Percentiles rank a stretch among this genome's conserved stretches.
These are phyloP conservation scores for Isurus oxyrinchus DNA, from an alignment of 2,113 vertebrate genomes.

Conservation along the genomic window DNA sequence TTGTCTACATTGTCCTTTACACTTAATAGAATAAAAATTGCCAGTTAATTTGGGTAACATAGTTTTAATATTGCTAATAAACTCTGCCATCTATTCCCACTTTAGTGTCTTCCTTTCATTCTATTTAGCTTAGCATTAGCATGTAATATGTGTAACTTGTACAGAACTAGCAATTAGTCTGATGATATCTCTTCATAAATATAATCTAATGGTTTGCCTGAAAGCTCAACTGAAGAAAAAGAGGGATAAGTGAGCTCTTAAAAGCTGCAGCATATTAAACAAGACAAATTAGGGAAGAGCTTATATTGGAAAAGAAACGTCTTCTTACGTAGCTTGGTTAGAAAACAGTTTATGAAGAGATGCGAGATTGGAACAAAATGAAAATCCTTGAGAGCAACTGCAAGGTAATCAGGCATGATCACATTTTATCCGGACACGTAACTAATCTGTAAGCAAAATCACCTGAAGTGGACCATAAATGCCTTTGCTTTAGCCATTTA, in stretches of 20 bases:
- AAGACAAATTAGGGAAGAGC: not conserved
- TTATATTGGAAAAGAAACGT: not conserved
- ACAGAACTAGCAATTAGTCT: not conserved
- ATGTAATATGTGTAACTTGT: not conserved
- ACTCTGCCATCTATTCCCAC: not conserved
- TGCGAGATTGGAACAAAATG: not conserved
- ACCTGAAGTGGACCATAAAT: not conserved
- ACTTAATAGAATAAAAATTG: not conserved
- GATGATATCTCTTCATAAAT: not conserved
- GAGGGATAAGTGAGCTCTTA: not conserved
- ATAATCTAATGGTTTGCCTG: not conserved
- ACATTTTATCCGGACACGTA: not conserved
- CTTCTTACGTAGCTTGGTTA: not conserved
- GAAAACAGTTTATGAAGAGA: not conserved
- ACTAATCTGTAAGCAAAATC: not conserved
- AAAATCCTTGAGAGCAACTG: not conserved
- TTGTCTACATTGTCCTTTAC: not conserved
- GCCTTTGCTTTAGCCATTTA: not conserved
- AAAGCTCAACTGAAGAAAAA: not conserved
- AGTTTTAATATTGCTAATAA: not conserved
- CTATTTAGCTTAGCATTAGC: not conserved
- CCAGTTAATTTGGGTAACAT: not conserved
- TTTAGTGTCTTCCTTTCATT: not conserved
- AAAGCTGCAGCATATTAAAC: not conserved
- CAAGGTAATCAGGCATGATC: not conserved